Evolutionary conservation across 2,797 vertebrate species (phyloP).

Genomic region (Prionace glauca): DNA sequence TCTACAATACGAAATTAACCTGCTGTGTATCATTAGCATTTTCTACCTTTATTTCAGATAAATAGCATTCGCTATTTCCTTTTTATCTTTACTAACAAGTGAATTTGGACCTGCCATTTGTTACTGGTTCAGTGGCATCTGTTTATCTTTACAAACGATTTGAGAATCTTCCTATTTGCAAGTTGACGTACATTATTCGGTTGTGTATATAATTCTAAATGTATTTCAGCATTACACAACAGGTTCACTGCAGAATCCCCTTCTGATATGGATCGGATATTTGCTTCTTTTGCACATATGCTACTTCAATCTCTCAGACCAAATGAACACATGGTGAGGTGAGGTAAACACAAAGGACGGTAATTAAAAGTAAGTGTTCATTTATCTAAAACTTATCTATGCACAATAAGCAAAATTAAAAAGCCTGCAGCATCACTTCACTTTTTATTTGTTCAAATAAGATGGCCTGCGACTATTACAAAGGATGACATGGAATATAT

Average conservation of each 20-base stretch:
- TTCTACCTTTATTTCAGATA: neutral
- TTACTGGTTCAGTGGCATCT: neutral
- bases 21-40: neutral
- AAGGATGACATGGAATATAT: neutral
- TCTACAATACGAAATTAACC: neutral
- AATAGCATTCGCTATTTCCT: neutral
- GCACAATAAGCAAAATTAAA: neutral
- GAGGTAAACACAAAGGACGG: neutral
- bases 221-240: too few species aligned
- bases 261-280: neutral
- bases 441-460: neutral
- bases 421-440: neutral
- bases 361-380: neutral
- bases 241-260: neutral
- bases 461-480: neutral
- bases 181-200: neutral
- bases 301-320: neutral
- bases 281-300: neutral
- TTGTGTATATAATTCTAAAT: too few species aligned
- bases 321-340: neutral
- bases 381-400: neutral
- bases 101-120: neutral
- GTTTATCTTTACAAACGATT: neutral
- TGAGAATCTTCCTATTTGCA: neutral
- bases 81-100: neutral